Evolutionary conservation across 2,888 invertebrate species (phyloP).

Genomic region (Pheosia gnoma): DNA sequence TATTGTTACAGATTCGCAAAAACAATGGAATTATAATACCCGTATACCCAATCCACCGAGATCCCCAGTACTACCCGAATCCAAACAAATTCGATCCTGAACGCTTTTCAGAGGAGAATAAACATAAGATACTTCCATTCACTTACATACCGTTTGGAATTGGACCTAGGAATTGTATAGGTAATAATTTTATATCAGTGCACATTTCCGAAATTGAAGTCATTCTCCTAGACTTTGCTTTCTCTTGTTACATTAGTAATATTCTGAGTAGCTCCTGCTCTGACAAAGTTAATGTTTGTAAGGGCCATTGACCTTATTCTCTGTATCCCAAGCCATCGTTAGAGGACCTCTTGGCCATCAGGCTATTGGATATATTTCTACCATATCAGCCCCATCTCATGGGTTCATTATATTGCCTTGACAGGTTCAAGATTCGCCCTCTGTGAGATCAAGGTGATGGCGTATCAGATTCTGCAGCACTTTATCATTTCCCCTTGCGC

Average conservation of each 20-base stretch:
- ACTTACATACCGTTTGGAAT: slow-evolving; percentile 82
- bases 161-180: slow-evolving; percentile 86
- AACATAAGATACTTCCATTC: slow-evolving; percentile 59
- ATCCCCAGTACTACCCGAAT: slow-evolving; percentile 79
- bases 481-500: slow-evolving; percentile 49
- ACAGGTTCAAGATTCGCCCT: slow-evolving; percentile 59
- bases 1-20: slow-evolving; percentile 49
- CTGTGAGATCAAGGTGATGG: slow-evolving; percentile 55
- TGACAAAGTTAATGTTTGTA: no score
- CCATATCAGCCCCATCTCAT: no score
- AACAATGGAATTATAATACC: slow-evolving; percentile 65
- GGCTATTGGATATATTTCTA: no score
- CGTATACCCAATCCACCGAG: slow-evolving; percentile 71
- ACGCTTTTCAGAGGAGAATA: slow-evolving; percentile 84
- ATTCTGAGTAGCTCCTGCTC: no score
- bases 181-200: slow-evolving; percentile 44
- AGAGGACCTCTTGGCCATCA: no score
- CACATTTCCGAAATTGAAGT: no score
- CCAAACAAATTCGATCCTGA: slow-evolving; percentile 84
- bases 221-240: no score
- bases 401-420: background rate
- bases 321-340: no score
- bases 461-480: slow-evolving; percentile 50
- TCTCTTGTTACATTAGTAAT: no score
- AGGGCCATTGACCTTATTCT: no score